A percentile compares a stretch with the other conserved stretches of the same genome.
These are phyloP conservation scores for Malurus splendens DNA, from an alignment of 2,797 vertebrate genomes.

Conservation along the genomic window DNA sequence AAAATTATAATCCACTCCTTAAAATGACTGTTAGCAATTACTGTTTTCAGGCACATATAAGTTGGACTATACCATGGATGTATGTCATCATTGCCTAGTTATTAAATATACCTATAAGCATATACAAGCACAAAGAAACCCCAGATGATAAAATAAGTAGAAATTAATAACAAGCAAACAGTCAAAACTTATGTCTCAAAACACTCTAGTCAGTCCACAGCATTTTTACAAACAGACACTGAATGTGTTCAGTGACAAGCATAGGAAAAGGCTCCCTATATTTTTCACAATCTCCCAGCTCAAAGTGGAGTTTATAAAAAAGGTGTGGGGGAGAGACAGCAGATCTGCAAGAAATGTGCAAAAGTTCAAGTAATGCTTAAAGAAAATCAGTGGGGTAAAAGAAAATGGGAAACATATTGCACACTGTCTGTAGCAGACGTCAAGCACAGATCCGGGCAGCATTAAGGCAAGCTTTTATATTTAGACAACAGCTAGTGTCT, in stretches of 20 bases:
- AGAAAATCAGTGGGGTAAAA: neutral
- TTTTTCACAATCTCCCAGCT: neutral
- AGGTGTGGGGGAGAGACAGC: fast-evolving
- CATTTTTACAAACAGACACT: neutral
- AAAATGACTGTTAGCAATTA: neutral
- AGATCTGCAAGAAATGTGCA: neutral
- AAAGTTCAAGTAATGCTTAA: neutral
- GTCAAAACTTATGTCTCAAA: neutral
- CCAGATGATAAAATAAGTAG: neutral
- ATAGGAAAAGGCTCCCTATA: neutral
- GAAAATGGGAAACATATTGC: neutral
- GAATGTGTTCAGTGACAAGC: neutral
- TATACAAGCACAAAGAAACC: neutral
- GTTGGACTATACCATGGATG: neutral
- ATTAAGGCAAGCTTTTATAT: neutral
- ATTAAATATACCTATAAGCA: neutral
- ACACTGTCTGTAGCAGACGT: neutral
- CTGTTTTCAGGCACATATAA: neutral
- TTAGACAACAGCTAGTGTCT: neutral
- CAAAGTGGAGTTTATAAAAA: neutral
- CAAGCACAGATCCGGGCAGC: neutral
- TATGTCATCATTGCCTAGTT: neutral
- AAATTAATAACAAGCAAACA: neutral
- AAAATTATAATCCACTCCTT: neutral
- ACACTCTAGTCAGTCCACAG: neutral